phyloP scores from a whole-genome alignment of 2,113 vertebrate species.

The Lophotis ruficrista region DNA sequence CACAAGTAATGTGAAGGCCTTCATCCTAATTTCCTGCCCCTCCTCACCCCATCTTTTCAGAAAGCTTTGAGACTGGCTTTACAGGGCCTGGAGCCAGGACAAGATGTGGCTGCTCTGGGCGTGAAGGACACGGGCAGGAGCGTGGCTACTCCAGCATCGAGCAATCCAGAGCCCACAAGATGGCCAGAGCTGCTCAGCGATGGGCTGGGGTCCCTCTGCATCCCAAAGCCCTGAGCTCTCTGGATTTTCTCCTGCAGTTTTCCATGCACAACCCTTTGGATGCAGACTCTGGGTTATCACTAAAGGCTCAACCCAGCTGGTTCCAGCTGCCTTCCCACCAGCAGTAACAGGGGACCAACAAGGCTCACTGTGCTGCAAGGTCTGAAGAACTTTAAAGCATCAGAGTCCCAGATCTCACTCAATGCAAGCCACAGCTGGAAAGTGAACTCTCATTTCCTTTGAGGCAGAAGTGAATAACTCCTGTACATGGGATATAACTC shows the following conservation, averaged over 20 bases:
- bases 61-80: neutral
- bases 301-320: neutral
- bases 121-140: neutral
- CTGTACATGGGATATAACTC: neutral
- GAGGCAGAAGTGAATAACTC: neutral
- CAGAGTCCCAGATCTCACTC: neutral
- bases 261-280: neutral
- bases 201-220: neutral
- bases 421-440: neutral
- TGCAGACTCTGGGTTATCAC: neutral
- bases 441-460: neutral
- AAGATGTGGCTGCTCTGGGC: neutral
- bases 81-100: neutral
- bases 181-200: accelerated
- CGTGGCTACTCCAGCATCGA: accelerated
- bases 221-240: neutral
- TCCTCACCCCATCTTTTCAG: neutral
- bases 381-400: neutral
- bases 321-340: neutral
- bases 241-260: neutral
- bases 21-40: neutral
- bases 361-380: neutral
- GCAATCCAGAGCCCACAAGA: neutral
- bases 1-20: neutral
- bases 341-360: neutral